Evolutionary conservation across 2,797 vertebrate genomes (phyloP).

Genomic region (Harpagifer antarcticus): DNA sequence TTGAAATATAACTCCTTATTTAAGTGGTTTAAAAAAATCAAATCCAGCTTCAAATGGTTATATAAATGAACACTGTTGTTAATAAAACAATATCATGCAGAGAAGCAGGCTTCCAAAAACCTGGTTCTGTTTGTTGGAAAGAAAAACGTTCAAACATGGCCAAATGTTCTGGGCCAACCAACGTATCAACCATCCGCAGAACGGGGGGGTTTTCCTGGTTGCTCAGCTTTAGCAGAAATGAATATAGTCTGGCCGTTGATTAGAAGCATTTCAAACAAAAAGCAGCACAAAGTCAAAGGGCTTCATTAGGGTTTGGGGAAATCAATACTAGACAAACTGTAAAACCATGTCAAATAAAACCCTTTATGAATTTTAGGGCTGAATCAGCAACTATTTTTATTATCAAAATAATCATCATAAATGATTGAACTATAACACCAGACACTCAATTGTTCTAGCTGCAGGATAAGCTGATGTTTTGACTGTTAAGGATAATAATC

Average conservation of each 20-base stretch:
- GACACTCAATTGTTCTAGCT: too few species aligned
- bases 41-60: conserved; percentile 12
- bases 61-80: conserved; percentile 26
- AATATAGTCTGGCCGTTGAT: conserved; percentile 2
- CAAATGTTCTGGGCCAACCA: conserved; percentile 21
- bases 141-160: conserved; percentile 11
- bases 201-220: conserved; percentile 13
- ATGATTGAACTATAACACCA: too few species aligned
- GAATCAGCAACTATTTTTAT: too few species aligned
- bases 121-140: conserved; percentile 25
- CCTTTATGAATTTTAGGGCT: too few species aligned
- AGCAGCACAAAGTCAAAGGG: conserved; percentile 37
- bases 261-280: conserved; percentile 46
- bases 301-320: conserved; percentile 26
- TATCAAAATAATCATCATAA: too few species aligned
- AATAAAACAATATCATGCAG: conserved; percentile 15
- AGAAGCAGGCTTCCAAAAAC: conserved; percentile 36
- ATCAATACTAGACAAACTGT: too few species aligned
- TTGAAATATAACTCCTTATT: background rate
- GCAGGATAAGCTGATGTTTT: background rate
- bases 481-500: background rate
- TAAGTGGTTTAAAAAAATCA: background rate
- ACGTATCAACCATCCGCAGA: conserved; percentile 28
- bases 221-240: conserved; percentile 30
- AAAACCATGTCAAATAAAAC: too few species aligned